phyloP scores from a whole-genome alignment of 2,113 vertebrate genomes.

The Coptodon bakossiorum region DNA sequence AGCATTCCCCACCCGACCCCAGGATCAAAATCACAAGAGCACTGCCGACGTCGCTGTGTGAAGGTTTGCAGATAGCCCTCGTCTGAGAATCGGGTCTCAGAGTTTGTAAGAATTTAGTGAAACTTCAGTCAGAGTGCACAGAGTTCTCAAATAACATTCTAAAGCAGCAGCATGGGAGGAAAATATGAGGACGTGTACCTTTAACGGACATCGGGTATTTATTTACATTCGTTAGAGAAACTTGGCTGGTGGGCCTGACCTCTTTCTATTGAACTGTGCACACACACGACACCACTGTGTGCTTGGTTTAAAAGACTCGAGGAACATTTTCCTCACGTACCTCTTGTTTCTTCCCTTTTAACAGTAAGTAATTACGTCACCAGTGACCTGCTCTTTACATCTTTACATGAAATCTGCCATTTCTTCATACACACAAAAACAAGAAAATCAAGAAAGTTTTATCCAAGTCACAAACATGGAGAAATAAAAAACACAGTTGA shows the following conservation, averaged over 20 bases:
- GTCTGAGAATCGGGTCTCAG: constrained; percentile 24
- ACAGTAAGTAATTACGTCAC: background rate
- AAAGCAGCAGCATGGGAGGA: background rate
- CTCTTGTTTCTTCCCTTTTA: background rate
- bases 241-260: background rate
- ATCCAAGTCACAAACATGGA: background rate
- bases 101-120: background rate
- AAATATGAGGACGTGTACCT: background rate
- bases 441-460: background rate
- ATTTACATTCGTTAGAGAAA: constrained; percentile 8
- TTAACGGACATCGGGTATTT: background rate
- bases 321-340: background rate
- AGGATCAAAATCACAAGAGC: background rate
- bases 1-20: background rate
- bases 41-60: background rate
- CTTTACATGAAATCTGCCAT: background rate
- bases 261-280: background rate
- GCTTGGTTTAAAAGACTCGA: background rate
- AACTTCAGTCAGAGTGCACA: background rate
- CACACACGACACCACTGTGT: background rate
- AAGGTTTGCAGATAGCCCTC: background rate
- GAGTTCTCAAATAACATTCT: constrained; percentile 4
- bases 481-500: background rate
- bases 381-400: background rate
- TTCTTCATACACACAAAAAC: background rate